Evolutionary conservation across 2,888 invertebrate species (phyloP), one percentile per base, ranked within the genome.

Genomic region (Drosophila macrospina): DNA sequence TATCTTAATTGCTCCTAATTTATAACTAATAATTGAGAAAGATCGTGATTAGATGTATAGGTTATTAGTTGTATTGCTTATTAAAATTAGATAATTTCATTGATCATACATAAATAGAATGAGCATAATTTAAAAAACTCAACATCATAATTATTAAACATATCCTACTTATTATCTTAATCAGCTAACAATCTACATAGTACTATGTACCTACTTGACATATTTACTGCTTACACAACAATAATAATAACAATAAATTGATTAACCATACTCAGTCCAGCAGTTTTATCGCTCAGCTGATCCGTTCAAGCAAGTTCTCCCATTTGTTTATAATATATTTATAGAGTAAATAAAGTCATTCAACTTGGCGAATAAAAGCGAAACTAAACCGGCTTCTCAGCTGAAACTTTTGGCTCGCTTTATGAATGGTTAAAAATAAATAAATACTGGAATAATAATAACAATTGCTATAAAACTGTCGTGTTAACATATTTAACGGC

Each of bases 281-380:
- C 8, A 28, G 15, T 37, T 24, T 28, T n/a, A 39, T 42, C 51
- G 8, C 51, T 52, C 59, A 63, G 59, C 52, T 56, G 62, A 42
- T 45, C 6, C 28, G 28, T 20, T 5, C 8, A 6, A 32, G 20
- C 26, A n/a, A n/a, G 15, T 24, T 36, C 50, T 57, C 32, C 11
- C 4, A 13, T 63, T 64, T 71, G 57, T 57, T 81, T 64, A 64
- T 44, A 51, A 10, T 24, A 64, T 20, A 15, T 59, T 71, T 32
- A 36, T 71, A 24, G 57, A 41, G 39, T 64, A 67, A 28, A 50
- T 30, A 44, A 69, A 82, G 80, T 80, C 82, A 82, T 82, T 80
- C 75, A 80, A 80, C 80, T 63, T 36, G 36, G n/a, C 32, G 36
- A 52, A 36, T 32, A 55, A 76, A 76, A 76, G n/a, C 20, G 61